Evolutionary conservation across 2,797 vertebrate species (phyloP), one percentile per base, ranked within the genome.

Genomic region (Rhabdophis nuchalis): DNA sequence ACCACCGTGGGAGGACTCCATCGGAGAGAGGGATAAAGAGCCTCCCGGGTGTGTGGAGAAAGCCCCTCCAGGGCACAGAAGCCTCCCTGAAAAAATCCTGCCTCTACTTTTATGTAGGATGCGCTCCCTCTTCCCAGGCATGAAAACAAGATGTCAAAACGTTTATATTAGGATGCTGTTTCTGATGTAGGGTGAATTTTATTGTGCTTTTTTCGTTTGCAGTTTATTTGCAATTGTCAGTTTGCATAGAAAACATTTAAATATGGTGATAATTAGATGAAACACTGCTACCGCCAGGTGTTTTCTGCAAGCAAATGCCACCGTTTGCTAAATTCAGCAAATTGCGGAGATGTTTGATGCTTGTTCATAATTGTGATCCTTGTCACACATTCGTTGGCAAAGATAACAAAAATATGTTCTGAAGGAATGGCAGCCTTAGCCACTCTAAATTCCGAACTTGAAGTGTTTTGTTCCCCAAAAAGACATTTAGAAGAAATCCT

Each of bases 181-280:
- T 86, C 86, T 82, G 86, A 90, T 61, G 54, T 60, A 57, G 50
- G 56, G 54, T 50, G 85, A 87, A 82, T 25, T 60, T 77, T 82
- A 60, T 89, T 89, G 61, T 77, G 2, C 2, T 86, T 89, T 10
- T 60, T 41, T 16, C 0, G 27, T 87, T 91, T 72, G 82, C 41
- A 46, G 16, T 32, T 53, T 0, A 32, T 11, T 93, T 77, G 25
- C 61, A n/a, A 72, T 87, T 25, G 61, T 16, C 0, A 0, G 5
- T 68, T 87, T 86, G 50, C 56, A 27, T n/a, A 13, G 86, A 72
- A 88, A 92, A 60, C n/a, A n/a, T 89, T 93, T 0, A 9, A 88
- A 92, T 87, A 92, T 82, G 61, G 11, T 0, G 25, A 18, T 46
- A 64, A 87, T 64, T 90, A 86, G 52, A 90, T 9, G 5, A 0